Base-by-base conservation (phyloP, 2,113 vertebrate species). In the Echinops telfairi region DNA sequence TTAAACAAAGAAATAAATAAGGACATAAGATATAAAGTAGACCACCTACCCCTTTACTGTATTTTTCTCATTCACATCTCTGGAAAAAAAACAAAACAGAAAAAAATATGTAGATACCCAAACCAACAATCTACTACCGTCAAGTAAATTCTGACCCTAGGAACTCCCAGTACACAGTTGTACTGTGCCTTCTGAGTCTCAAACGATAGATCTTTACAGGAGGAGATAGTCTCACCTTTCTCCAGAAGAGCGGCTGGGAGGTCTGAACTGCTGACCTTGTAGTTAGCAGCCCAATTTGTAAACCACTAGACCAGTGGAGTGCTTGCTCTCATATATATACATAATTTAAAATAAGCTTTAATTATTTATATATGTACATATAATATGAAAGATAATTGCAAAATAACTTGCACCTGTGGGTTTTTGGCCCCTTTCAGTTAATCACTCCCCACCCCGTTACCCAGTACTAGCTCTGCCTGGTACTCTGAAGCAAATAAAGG, bases 11-110 rank as follows among this genome's bases (percentile, higher is more conserved):
- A n/a, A 58, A 27, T 3, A 73, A 36, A 20, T 0, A 11, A 62
- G 77, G 29, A 66, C 0, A 73, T 3, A 4, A 2, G 40, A 36
- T 2, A 20, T 53, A 43, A 75, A 93, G 14, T 12, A 71, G 11
- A 33, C 53, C 17, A 98, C 99, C 0, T 98, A 99, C 99, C 99
- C 99, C 98, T 99, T 99, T 17, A 98, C 95, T 4, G 97, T 98
- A 58, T 97, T 98, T 96, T 98, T 99, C 92, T 99, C 99, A n/a
- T 95, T 98, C 40, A 99, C 98, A 38, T 99, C 99, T 97, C 99
- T 99, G 97, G 71, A 95, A 92, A 58, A 58, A 92, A 58, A 77
- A 38, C 43, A 47, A 40, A 2, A 70, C n/a, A 0, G 76, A 53
- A 53, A 11, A 2, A 8, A 12, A 8, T 53, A 14, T 10, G 10